Evolutionary conservation across 2,113 vertebrate species (phyloP).

Genomic region (Rhinopomastus cyanomelas): DNA sequence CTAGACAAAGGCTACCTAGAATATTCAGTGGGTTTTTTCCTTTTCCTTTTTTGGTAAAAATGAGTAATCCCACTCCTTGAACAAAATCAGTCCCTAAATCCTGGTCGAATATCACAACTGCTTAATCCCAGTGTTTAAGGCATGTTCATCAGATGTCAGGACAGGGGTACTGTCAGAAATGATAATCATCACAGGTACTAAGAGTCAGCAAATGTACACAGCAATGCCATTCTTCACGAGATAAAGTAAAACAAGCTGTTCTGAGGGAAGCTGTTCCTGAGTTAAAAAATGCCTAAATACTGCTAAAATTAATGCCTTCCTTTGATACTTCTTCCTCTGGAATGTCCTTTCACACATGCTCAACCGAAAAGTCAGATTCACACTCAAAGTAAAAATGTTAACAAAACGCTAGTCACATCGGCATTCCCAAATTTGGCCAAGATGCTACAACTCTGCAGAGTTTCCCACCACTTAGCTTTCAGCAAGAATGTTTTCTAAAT

Average conservation of each 20-base stretch:
- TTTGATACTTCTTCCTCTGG: background rate
- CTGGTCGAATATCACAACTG: background rate
- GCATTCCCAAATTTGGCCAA: background rate
- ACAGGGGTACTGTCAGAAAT: conserved; percentile 30
- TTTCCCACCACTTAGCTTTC: background rate
- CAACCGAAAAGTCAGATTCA: background rate
- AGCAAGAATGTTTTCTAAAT: background rate
- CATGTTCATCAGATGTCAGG: conserved; percentile 39
- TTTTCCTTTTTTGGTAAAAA: background rate
- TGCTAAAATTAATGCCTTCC: background rate
- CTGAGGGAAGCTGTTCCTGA: conserved; percentile 63
- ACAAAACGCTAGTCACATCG: background rate
- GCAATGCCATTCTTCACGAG: background rate
- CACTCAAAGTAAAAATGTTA: background rate
- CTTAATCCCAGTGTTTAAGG: conserved; percentile 50
- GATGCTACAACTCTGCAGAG: background rate
- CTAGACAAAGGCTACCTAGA: background rate
- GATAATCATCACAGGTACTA: background rate
- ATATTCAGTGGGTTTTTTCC: background rate
- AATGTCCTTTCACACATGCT: background rate
- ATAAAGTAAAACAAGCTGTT: background rate
- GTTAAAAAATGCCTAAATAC: conserved; percentile 40
- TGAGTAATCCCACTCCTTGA: too few relatives aligned
- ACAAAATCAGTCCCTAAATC: background rate
- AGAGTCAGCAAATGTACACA: conserved; percentile 20